Evolutionary conservation across 2,797 vertebrate genomes (phyloP).

Genomic region (Podarcis lilfordi): DNA sequence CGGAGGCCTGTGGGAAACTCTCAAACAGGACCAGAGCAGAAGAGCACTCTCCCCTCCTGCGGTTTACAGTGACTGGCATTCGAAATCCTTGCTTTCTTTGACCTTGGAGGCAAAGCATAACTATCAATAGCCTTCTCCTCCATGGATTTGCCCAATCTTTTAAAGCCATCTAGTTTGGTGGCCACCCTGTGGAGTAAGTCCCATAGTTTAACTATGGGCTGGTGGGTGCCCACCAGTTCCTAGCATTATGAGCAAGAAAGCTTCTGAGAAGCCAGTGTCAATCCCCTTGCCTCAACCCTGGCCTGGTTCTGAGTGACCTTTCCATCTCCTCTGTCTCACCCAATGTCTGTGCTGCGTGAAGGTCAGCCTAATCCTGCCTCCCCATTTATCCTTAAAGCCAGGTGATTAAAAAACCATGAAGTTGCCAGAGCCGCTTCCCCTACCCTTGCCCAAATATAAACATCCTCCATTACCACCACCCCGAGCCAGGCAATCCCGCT

Average conservation of each 20-base stretch:
- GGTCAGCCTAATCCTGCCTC: constrained; percentile 46
- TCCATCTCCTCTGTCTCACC: background rate
- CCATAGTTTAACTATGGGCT: too few relatives aligned
- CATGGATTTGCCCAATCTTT: too few relatives aligned
- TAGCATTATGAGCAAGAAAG: background rate
- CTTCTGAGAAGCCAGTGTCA: background rate
- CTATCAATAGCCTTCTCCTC: too few relatives aligned
- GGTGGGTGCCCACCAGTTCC: too few relatives aligned
- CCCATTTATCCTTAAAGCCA: constrained; percentile 54
- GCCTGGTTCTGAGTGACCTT: constrained; percentile 25
- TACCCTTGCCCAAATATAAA: constrained; percentile 74
- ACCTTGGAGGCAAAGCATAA: too few relatives aligned
- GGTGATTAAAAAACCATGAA: constrained; percentile 77
- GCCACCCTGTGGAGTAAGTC: too few relatives aligned
- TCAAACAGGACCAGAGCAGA: too few relatives aligned
- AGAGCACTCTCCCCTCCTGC: too few relatives aligned
- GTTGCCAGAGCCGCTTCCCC: constrained; percentile 66
- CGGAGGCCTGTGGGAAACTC: too few relatives aligned
- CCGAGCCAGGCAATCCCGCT: constrained; percentile 69
- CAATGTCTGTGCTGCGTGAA: constrained; percentile 9
- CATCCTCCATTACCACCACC: constrained; percentile 70
- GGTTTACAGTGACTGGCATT: too few relatives aligned
- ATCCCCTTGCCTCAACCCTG: rapidly evolving
- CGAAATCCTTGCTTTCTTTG: too few relatives aligned
- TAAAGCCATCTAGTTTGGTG: too few relatives aligned